A percentile compares a stretch with the other conserved stretches of the same genome.
phyloP scores from a whole-genome alignment of 2,888 invertebrate species.

The Eupithecia centaureata region DNA sequence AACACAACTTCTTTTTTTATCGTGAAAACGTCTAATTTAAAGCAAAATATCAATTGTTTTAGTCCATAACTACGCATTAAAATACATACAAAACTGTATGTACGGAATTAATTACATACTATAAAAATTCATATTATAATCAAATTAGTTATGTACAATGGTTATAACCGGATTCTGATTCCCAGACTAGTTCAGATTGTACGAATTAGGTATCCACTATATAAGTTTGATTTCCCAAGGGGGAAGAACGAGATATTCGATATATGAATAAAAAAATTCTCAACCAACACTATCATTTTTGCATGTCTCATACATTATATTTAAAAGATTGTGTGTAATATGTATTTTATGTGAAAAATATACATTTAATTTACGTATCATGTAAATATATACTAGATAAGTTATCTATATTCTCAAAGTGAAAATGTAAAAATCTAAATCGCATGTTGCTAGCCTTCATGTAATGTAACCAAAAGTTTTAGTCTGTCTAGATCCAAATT shows the following conservation, averaged over 20 bases:
- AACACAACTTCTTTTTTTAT: neutral
- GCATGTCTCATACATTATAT: too few species aligned
- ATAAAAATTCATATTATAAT: neutral
- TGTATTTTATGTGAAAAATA: too few species aligned
- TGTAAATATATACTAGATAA: too few species aligned
- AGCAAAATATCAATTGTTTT: neutral
- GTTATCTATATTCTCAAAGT: neutral
- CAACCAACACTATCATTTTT: too few species aligned
- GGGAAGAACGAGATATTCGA: too few species aligned
- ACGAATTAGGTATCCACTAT: too few species aligned
- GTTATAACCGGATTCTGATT: neutral
- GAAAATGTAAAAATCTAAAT: constrained; percentile 2
- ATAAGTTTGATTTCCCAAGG: too few species aligned
- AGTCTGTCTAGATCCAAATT: constrained; percentile 5
- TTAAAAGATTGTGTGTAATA: too few species aligned
- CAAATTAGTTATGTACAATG: neutral
- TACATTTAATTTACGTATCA: too few species aligned
- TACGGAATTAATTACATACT: too few species aligned
- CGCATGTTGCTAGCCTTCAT: neutral
- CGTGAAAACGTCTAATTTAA: neutral
- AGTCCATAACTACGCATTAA: neutral
- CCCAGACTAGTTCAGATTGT: too few species aligned
- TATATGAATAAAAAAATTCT: too few species aligned
- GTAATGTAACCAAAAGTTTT: constrained; percentile 4
- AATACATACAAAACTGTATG: neutral